Percentiles rank a stretch among this genome's conserved stretches.
Evolutionary conservation across 2,113 vertebrate species (phyloP).

Genomic region (Corythoichthys intestinalis): DNA sequence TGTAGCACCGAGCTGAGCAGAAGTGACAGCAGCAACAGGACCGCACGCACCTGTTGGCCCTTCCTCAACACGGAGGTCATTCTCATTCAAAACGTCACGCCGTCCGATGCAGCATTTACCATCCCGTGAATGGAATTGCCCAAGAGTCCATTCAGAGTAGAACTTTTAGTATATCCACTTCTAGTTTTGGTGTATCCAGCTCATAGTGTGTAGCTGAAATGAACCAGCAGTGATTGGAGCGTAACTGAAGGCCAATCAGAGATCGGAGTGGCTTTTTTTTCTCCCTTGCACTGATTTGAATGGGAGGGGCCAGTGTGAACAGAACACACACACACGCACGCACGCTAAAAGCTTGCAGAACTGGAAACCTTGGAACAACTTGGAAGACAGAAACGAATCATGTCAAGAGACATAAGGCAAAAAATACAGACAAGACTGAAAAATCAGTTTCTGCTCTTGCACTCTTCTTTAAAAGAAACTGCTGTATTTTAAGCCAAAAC

Average conservation of each 20-base stretch:
- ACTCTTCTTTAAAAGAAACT: no score
- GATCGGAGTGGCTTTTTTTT: slow-evolving; percentile 38
- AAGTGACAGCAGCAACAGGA: slow-evolving; percentile 45
- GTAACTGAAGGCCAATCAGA: slow-evolving; percentile 51
- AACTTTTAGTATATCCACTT: not conserved
- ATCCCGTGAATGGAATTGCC: not conserved
- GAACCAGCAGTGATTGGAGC: slow-evolving; percentile 47
- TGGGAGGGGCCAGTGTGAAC: slow-evolving; percentile 15
- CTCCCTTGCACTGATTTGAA: slow-evolving; percentile 43
- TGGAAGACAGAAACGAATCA: not conserved
- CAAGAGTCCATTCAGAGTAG: slow-evolving; percentile 8
- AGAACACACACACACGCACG: not conserved
- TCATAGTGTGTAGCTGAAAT: slow-evolving; percentile 25
- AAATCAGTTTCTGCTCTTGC: no score
- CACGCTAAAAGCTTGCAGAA: no score
- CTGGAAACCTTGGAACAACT: not conserved
- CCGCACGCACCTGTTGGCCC: slow-evolving; percentile 25
- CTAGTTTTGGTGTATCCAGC: not conserved
- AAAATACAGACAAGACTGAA: no score
- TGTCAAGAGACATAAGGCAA: not conserved
- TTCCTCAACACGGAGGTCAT: slow-evolving; percentile 32
- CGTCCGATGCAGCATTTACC: slow-evolving; percentile 4
- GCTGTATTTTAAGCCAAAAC: no score
- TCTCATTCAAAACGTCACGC: slow-evolving; percentile 20
- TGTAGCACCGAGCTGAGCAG: slow-evolving; percentile 26